Evolutionary conservation across 1,140 invertebrate species (phyloP), one percentile per base, ranked within the genome.

Genomic region (Megathymus violae): DNA sequence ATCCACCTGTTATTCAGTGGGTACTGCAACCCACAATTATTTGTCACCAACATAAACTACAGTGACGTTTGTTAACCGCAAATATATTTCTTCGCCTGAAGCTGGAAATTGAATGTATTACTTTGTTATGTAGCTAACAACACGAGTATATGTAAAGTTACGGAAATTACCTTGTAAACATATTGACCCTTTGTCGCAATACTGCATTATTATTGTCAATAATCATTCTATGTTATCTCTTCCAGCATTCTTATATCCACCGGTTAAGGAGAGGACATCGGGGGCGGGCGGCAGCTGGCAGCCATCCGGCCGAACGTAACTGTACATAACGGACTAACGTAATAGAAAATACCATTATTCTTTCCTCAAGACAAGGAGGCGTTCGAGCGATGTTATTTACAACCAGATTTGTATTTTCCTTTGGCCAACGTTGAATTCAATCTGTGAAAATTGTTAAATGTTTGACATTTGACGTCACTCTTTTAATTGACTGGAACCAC

Each of bases 311-410:
- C 78, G 74, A 70, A 85, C 78, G 74, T 74, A 80, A 76, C 76
- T 82, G 85, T 77, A 85, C 78, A 74, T 71, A 82, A 66, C 67
- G 66, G 43, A 80, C 78, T 88, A 85, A 88, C 85, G 76, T 85
- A 88, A 88, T 88, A 88, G 80, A 88, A 88, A 85, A 88, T 80
- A 80, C 76, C 82, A 86, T 86, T 88, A 86, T 82, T 88, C 83
- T 88, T 85, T 74, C 69, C 69, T 62, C 74, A 76, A 81, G 83
- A 86, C 82, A 85, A 81, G 82, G 74, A 84, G 82, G 80, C 80
- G 78, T 84, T 85, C 78, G 64, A 84, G 69, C 78, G 73, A 75
- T 75, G 80, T 86, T 86, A 86, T 86, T 84, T 86, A 86, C 75
- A 82, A 74, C 81, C 74, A 69, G 70, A 70, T 82, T 82, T 86